A percentile compares a stretch with the other conserved stretches of the same genome.
These are phyloP conservation scores for Heliconius melpomene DNA, from an alignment of 1,140 invertebrate species.

Conservation along the genomic window DNA sequence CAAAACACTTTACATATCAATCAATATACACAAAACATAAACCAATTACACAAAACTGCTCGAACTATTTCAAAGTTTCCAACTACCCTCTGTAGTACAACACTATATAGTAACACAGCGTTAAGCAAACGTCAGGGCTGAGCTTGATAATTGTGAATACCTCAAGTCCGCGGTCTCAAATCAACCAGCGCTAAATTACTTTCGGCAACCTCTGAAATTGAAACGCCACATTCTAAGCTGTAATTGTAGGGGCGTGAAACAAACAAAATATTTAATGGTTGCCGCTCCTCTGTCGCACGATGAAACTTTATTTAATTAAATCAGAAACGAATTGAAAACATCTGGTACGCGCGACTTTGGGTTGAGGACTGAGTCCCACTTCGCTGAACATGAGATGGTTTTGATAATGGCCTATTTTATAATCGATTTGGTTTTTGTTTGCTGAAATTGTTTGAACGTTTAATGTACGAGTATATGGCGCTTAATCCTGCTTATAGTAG, in stretches of 20 bases:
- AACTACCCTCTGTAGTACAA: not conserved
- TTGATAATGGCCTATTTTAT: conserved; percentile 1
- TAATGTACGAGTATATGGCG: too few relatives aligned
- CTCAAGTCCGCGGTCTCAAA: conserved; percentile 26
- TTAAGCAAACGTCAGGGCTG: not conserved
- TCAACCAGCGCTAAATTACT: conserved; percentile 29
- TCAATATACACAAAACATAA: not conserved
- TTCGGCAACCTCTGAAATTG: conserved; percentile 21
- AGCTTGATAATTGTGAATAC: conserved; percentile 19
- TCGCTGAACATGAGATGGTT: not conserved
- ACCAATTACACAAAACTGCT: not conserved
- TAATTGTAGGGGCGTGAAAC: conserved; percentile 1
- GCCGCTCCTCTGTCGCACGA: not conserved
- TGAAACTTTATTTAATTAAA: conserved; percentile 12
- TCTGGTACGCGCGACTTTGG: conserved; percentile 1
- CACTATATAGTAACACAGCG: not conserved
- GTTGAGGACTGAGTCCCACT: conserved; percentile 1
- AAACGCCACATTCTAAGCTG: conserved; percentile 27
- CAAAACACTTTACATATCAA: not conserved
- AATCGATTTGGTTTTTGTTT: not conserved
- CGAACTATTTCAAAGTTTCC: not conserved
- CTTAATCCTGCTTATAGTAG: too few relatives aligned
- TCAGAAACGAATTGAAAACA: conserved; percentile 9
- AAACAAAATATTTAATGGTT: conserved; percentile 13
- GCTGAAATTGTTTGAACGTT: not conserved